Percentiles rank a stretch among this genome's conserved stretches.
These are phyloP conservation scores for Sciurus vulgaris DNA, from an alignment of 2,797 vertebrate species.

Conservation along the genomic window DNA sequence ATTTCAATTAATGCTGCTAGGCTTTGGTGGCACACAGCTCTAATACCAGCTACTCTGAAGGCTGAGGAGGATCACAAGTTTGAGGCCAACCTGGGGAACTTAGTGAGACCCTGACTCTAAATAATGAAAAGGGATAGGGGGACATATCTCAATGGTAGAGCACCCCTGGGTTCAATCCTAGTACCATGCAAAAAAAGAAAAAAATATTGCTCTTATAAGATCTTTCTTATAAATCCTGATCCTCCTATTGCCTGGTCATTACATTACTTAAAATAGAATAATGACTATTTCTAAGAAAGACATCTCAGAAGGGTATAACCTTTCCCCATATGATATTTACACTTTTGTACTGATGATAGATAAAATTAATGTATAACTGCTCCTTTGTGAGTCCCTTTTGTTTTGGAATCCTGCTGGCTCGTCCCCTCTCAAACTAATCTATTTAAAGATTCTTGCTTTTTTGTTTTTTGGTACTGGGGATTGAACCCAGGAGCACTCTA, in stretches of 20 bases:
- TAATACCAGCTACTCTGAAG: background rate
- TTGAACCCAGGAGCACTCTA: too few species aligned
- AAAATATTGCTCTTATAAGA: background rate
- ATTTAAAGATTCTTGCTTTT: too few species aligned
- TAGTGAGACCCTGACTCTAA: background rate
- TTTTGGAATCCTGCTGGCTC: background rate
- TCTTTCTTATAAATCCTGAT: background rate
- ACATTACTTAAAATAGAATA: slow-evolving; percentile 33
- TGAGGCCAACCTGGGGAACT: background rate
- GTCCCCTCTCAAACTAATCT: background rate
- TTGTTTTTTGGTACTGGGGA: too few species aligned
- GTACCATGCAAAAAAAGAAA: background rate
- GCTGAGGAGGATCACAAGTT: background rate
- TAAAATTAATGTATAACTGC: background rate
- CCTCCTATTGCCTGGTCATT: background rate
- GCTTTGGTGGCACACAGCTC: background rate
- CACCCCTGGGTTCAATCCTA: background rate
- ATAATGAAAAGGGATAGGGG: background rate
- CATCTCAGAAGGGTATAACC: background rate
- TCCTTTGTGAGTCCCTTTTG: background rate
- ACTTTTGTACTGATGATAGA: background rate
- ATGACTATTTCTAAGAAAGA: background rate
- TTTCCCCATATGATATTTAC: background rate
- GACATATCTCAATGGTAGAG: background rate
- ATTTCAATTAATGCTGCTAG: background rate